These are phyloP conservation scores for Ophraella communa DNA, from an alignment of 2,888 invertebrate species.

Conservation along the genomic window DNA sequence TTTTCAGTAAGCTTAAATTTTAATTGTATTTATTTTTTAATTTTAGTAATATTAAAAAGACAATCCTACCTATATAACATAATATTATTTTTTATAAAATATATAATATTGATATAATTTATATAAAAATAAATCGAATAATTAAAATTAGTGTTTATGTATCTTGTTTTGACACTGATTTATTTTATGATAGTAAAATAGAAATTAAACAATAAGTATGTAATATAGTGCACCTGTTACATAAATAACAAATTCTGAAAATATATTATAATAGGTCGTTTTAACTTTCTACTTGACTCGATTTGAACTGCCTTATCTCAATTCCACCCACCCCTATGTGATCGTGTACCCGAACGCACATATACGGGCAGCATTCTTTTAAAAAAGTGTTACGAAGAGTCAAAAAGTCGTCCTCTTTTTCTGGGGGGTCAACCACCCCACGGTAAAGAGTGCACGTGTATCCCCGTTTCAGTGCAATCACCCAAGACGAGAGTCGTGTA, in stretches of 20 bases:
- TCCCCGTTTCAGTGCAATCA: conserved; percentile 55
- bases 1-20: no score
- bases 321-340: conserved; percentile 45
- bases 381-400: conserved; percentile 48
- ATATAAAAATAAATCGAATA: no score
- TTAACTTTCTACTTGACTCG: conserved; percentile 23
- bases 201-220: neutral
- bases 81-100: no score
- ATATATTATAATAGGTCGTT: neutral
- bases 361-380: conserved; percentile 51
- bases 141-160: no score
- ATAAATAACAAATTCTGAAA: neutral
- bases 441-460: conserved; percentile 62
- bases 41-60: no score
- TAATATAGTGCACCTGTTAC: conserved; percentile 4
- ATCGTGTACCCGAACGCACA: conserved; percentile 22
- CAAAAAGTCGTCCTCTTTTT: conserved; percentile 60
- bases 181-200: neutral
- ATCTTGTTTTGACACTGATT: no score
- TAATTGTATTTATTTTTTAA: no score
- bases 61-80: no score
- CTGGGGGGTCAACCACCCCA: conserved; percentile 66
- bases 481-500: conserved; percentile 39
- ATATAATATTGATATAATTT: no score
- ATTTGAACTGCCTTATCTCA: conserved; percentile 33